Percentiles rank a stretch among this genome's conserved stretches.
Evolutionary conservation across 2,888 invertebrate species (phyloP).

Genomic region (Macrosoma leucophasiata): DNA sequence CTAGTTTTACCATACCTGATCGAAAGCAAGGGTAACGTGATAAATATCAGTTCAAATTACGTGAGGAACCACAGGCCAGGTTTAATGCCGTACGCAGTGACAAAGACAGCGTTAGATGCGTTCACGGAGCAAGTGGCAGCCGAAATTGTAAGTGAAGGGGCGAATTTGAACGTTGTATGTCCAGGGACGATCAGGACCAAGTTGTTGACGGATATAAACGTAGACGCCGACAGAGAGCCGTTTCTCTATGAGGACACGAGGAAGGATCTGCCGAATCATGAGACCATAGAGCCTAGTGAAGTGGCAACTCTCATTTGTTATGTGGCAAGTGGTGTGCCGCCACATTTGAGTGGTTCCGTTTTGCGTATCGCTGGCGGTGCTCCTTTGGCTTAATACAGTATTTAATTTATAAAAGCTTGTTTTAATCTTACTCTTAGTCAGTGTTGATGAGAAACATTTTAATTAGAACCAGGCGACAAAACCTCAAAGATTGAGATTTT

Average conservation of each 20-base stretch:
- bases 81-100: slow-evolving; percentile 41
- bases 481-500: too few relatives aligned
- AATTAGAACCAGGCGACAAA: too few relatives aligned
- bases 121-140: slow-evolving; percentile 46
- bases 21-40: slow-evolving; percentile 44
- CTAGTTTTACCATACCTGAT: slow-evolving; percentile 41
- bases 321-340: slow-evolving; percentile 40
- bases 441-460: too few relatives aligned
- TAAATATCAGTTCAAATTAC: slow-evolving; percentile 41
- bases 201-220: too few relatives aligned
- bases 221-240: too few relatives aligned
- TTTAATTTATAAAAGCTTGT: too few relatives aligned
- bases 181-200: too few relatives aligned
- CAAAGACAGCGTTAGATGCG: slow-evolving; percentile 42
- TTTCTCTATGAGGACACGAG: too few relatives aligned
- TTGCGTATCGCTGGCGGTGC: slow-evolving; percentile 37
- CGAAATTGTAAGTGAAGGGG: slow-evolving; percentile 43
- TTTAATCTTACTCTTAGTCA: too few relatives aligned
- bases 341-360: slow-evolving; percentile 41
- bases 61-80: slow-evolving; percentile 41
- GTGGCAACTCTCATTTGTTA: slow-evolving; percentile 38
- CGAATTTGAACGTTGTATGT: slow-evolving; percentile 38
- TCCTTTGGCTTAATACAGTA: slow-evolving; percentile 5
- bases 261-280: too few relatives aligned
- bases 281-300: slow-evolving; percentile 41